Base-by-base conservation (phyloP, 2,113 vertebrate species). In the Labeo rohita region DNA sequence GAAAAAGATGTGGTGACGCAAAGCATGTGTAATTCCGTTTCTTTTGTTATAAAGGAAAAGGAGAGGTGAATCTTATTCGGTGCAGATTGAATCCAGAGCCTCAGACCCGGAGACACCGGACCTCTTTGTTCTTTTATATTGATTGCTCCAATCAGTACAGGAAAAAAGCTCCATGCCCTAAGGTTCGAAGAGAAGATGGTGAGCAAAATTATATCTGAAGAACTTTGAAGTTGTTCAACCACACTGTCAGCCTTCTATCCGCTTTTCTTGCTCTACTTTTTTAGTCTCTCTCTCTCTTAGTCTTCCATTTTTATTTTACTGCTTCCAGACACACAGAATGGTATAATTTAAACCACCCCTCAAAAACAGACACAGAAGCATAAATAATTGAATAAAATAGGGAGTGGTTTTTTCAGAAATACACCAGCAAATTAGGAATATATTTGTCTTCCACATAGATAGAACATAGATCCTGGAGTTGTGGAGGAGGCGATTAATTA, bases 351-450 rank as follows among this genome's bases (percentile, higher is more conserved):
- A 94, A 93, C 89, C 93, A 94, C 92, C 89, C 90, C 90, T 16
- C 68, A 74, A 89, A 92, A 88, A 91, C 87, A 89, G 90, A 94
- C 94, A 92, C 94, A 94, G 90, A 91, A 92, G 93, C 92, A 92
- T 95, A 93, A 95, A 94, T 95, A 95, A 93, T 93, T 94, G 90
- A 93, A 92, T 94, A 92, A 94, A 94, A 94, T 91, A 85, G 84
- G 91, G 90, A 88, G 91, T 80, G 90, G 76, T 89, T 92, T 92
- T 28, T 92, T 88, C 83, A 85, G 73, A 92, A 93, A 92, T 87
- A 90, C 90, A 92, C 89, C 89, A 93, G 92, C 88, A 95, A 94
- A 95, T 93, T 93, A 87, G 92, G 88, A 92, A 90, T 88, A 90
- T 91, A 43, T 87, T 89, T 90, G 81, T 89, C 91, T 90, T 90